These are phyloP conservation scores for Fukomys damarensis DNA, from an alignment of 2,113 vertebrate genomes.

Conservation along the genomic window DNA sequence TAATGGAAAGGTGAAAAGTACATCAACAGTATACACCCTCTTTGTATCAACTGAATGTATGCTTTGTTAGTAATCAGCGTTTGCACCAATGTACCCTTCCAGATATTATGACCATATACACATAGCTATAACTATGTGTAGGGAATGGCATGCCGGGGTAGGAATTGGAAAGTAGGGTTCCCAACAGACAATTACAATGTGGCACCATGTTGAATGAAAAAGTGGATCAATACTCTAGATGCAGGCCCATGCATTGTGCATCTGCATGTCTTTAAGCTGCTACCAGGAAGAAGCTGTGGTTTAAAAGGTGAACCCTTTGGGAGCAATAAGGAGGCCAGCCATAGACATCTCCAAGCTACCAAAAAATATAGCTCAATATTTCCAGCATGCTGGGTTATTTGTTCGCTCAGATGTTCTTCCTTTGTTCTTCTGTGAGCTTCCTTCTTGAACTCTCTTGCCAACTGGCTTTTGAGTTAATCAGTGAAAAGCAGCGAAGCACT, in stretches of 20 bases:
- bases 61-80: not conserved
- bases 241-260: not conserved
- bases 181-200: not conserved
- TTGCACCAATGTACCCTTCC: not conserved
- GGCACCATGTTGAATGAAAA: not conserved
- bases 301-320: not conserved
- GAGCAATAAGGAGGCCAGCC: not conserved
- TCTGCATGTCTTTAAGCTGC: not conserved
- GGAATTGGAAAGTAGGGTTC: not conserved
- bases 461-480: not conserved
- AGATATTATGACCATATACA: not conserved
- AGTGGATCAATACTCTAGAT: not conserved
- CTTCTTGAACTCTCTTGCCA: constrained; percentile 1
- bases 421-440: not conserved
- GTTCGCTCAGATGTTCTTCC: constrained; percentile 3
- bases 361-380: not conserved
- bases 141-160: not conserved
- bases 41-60: not conserved
- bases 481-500: not conserved
- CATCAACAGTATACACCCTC: not conserved
- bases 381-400: not conserved
- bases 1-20: not conserved
- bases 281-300: not conserved
- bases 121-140: not conserved
- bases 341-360: not conserved